Percentiles rank a stretch among this genome's conserved stretches.
These are phyloP conservation scores for Sitta europaea DNA, from an alignment of 2,113 vertebrate genomes.

Conservation along the genomic window DNA sequence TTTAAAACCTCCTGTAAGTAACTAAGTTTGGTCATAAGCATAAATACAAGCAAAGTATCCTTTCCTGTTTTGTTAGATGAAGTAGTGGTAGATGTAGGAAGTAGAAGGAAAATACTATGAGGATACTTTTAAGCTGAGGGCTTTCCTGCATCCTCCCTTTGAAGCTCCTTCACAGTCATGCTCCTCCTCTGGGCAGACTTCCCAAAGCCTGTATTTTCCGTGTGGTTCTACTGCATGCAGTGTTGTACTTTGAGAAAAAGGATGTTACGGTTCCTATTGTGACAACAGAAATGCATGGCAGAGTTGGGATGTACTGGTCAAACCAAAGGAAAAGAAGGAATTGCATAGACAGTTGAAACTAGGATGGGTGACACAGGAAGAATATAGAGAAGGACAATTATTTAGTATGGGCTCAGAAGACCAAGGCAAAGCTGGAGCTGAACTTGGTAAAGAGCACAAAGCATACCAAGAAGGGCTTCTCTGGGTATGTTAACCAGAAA, in stretches of 20 bases:
- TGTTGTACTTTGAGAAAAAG: background rate
- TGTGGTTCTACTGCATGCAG: background rate
- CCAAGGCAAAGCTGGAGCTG: background rate
- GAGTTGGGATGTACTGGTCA: background rate
- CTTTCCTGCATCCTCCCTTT: background rate
- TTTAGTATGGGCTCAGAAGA: background rate
- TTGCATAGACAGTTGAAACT: background rate
- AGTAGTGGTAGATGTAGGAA: background rate
- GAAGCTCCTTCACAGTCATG: fast-evolving
- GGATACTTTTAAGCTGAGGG: background rate
- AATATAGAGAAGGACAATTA: fast-evolving
- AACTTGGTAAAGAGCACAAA: background rate
- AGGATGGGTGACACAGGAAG: background rate
- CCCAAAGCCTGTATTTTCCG: background rate
- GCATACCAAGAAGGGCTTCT: background rate
- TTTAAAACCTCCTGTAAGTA: background rate
- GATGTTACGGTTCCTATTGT: background rate
- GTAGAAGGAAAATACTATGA: background rate
- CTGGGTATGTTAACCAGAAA: background rate
- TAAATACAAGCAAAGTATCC: fast-evolving
- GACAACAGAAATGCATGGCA: background rate
- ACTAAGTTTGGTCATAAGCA: background rate
- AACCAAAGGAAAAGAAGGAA: background rate
- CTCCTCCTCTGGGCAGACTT: background rate
- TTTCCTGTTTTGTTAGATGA: background rate